phyloP scores from a whole-genome alignment of 2,888 invertebrate species.

The Linnaemya tessellans region DNA sequence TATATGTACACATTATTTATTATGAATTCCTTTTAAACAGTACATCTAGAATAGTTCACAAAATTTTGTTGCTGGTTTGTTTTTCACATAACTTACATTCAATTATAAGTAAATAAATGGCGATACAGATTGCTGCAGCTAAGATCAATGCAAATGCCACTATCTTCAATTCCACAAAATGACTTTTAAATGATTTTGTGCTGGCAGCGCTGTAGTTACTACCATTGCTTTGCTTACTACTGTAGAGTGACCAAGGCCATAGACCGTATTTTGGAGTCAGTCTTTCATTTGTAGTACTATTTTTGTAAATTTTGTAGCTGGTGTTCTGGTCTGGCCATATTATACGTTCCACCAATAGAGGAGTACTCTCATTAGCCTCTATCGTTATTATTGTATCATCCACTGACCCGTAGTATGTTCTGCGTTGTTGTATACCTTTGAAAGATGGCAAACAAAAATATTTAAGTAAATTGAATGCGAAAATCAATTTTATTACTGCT shows the following conservation, averaged over 20 bases:
- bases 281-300: background rate
- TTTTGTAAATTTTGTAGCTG: background rate
- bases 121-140: constrained; percentile 75
- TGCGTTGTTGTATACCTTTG: constrained; percentile 64
- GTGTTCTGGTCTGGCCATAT: constrained; percentile 18
- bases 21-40: background rate
- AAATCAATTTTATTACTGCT: constrained; percentile 54
- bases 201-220: constrained; percentile 13
- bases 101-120: constrained; percentile 78
- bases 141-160: constrained; percentile 77
- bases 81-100: constrained; percentile 78
- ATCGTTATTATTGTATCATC: constrained; percentile 72
- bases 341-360: constrained; percentile 71
- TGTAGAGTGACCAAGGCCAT: constrained; percentile 49
- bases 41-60: background rate
- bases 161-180: constrained; percentile 76
- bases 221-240: constrained; percentile 9
- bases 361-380: constrained; percentile 75
- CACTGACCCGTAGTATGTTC: constrained; percentile 48
- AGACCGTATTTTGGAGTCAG: background rate
- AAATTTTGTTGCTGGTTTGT: background rate
- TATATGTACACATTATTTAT: no score
- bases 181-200: constrained; percentile 50
- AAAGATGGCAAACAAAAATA: constrained; percentile 29
- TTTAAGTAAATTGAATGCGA: constrained; percentile 58